Evolutionary conservation across 2,113 vertebrate genomes (phyloP).

Genomic region (Cricetomys ansorgei): DNA sequence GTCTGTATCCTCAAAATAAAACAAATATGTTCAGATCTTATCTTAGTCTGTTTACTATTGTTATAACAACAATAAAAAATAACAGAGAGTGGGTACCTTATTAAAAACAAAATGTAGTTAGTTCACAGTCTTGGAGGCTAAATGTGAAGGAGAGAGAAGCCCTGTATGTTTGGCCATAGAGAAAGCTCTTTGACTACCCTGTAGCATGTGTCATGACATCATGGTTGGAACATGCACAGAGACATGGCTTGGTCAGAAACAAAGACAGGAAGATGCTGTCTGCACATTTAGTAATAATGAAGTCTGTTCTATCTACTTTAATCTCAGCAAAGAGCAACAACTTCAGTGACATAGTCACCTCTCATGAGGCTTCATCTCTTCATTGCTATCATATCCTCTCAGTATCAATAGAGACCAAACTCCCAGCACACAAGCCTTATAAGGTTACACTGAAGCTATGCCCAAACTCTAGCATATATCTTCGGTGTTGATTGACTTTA

Average conservation of each 20-base stretch:
- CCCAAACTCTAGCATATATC: neutral
- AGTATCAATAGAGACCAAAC: too few species aligned
- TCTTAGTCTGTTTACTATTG: neutral
- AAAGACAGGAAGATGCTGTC: neutral
- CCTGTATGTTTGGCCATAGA: neutral
- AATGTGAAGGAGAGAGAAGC: neutral
- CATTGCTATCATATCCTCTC: neutral
- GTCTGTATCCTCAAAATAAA: neutral
- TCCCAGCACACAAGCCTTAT: neutral
- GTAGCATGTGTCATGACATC: too few species aligned
- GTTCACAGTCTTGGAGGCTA: neutral
- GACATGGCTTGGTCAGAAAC: neutral
- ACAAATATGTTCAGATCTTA: neutral
- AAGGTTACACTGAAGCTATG: too few species aligned
- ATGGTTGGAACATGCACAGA: neutral
- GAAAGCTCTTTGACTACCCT: neutral
- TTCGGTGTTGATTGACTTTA: neutral
- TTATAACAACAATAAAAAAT: neutral
- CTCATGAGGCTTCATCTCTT: neutral
- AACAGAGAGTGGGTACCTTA: neutral
- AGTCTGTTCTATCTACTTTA: too few species aligned
- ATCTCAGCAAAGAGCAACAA: neutral
- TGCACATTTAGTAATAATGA: neutral
- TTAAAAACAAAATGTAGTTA: neutral
- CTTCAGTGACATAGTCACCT: too few species aligned